These are phyloP conservation scores for Drosophila guanche DNA, from an alignment of 1,140 invertebrate species.

Conservation along the genomic window DNA sequence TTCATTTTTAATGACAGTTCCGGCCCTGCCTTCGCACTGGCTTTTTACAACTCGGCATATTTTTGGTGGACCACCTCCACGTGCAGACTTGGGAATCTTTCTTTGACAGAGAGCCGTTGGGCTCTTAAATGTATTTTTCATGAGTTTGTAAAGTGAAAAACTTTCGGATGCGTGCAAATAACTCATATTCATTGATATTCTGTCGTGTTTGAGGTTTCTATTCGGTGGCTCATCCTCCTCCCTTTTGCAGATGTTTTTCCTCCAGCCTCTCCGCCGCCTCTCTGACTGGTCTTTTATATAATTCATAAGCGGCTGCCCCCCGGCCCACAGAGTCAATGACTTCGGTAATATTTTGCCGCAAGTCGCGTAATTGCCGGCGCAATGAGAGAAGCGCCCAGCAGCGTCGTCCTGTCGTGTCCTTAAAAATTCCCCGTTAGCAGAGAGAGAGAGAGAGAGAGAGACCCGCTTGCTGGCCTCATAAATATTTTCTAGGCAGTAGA, in stretches of 20 bases:
- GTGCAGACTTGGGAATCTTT: conserved; percentile 4
- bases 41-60: conserved; percentile 46
- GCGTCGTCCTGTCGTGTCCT: conserved; percentile 65
- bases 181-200: conserved; percentile 80
- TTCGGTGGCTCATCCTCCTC: neutral
- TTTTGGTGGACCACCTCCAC: conserved; percentile 15
- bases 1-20: conserved; percentile 74
- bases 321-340: conserved; percentile 62
- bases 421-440: conserved; percentile 44
- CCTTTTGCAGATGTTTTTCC: conserved; percentile 29
- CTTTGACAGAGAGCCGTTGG: conserved; percentile 5
- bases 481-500: conserved; percentile 47
- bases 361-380: conserved; percentile 64
- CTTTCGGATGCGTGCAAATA: conserved; percentile 73
- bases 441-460: neutral
- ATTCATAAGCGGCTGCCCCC: conserved; percentile 63
- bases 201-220: conserved; percentile 30
- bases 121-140: conserved; percentile 80
- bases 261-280: neutral
- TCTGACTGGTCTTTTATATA: conserved; percentile 51
- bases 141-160: conserved; percentile 77
- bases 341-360: conserved; percentile 65
- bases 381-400: conserved; percentile 41
- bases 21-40: conserved; percentile 1
- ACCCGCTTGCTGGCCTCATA: conserved; percentile 24